Evolutionary conservation across 2,888 invertebrate genomes (phyloP).

Genomic region (Melitaea athalia): DNA sequence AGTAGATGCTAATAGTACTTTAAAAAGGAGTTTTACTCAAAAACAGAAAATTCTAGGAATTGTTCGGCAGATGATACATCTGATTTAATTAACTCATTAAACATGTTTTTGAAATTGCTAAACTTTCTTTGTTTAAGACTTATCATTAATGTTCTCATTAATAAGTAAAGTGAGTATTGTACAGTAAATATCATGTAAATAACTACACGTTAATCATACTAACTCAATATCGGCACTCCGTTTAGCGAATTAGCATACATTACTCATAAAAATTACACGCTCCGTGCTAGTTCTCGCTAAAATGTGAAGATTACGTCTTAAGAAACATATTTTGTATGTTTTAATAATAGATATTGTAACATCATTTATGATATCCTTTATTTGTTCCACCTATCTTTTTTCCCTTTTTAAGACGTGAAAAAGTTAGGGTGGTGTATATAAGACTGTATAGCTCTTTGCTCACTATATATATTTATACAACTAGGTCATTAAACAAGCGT

Average conservation of each 20-base stretch:
- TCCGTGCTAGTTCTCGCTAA: conserved; percentile 15
- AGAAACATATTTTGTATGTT: conserved; percentile 7
- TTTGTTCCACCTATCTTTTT: no score
- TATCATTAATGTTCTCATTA: background rate
- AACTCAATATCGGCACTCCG: conserved; percentile 20
- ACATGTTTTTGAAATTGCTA: no score
- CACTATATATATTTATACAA: background rate
- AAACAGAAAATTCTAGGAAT: background rate
- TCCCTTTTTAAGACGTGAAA: no score
- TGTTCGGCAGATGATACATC: no score
- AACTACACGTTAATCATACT: conserved; percentile 19
- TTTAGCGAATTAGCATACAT: conserved; percentile 20
- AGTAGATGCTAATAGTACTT: no score
- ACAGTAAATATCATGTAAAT: conserved; percentile 19
- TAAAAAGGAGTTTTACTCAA: no score
- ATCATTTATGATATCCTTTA: background rate
- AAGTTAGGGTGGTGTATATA: background rate
- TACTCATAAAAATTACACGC: conserved; percentile 13
- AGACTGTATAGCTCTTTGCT: no score
- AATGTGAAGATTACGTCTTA: conserved; percentile 3
- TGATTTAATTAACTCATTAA: no score
- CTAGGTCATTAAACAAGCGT: no score
- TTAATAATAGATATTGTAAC: background rate
- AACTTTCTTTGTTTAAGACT: background rate
- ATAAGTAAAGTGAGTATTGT: background rate